Base-by-base conservation (phyloP, 37 sponge, comb jelly and placozoan species). In the Theonella swinhoei region DNA sequence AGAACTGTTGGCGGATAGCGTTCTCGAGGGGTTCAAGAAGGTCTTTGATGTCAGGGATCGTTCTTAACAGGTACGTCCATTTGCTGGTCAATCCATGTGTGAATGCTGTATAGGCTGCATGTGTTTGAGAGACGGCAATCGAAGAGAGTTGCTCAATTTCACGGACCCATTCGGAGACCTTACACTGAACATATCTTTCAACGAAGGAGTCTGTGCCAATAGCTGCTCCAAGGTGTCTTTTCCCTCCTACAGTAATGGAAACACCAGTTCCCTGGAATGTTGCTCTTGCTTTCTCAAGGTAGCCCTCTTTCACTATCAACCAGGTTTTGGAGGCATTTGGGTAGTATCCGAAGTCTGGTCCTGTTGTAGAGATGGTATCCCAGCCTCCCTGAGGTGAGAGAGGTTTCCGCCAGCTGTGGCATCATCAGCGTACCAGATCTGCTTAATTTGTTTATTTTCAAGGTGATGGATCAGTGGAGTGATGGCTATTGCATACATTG, bases 401-500 rank as follows among this genome's bases (percentile, higher is more conserved):
- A 87, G 40, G 24, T 34, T 38, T 8, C 78, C 83, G 38, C 58
- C 43, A 77, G 83, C 67, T 11, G 83, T 30, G 30, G 79, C 89
- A 82, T 82, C 88, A 75, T 87, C 88, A 36, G 88, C 83, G 68
- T 81, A 88, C 83, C 83, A 88, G 28, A 70, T 28, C 69, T 89
- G 84, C 58, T 72, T 79, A 0, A 74, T 32, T 37, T 22, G 8
- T 42, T 28, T 29, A 26, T 72, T 43, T 32, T 62, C 47, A 17
- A 76, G 80, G 29, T 62, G 39, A 24, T 73, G 31, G 62, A 89
- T 83, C 17, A 89, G 89, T 35, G 89, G 80, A 23, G 39, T 40
- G 35, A 43, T 60, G 9, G 71, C 84, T 26, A 89, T 5, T 24
- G 85, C 90, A 33, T 80, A 89, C 77, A 89, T 84, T 22, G 86